A percentile compares a stretch with the other conserved stretches of the same genome.
Conservation (phyloP, 2,797 vertebrate genomes). For the Clarias laeviceps region DNA sequence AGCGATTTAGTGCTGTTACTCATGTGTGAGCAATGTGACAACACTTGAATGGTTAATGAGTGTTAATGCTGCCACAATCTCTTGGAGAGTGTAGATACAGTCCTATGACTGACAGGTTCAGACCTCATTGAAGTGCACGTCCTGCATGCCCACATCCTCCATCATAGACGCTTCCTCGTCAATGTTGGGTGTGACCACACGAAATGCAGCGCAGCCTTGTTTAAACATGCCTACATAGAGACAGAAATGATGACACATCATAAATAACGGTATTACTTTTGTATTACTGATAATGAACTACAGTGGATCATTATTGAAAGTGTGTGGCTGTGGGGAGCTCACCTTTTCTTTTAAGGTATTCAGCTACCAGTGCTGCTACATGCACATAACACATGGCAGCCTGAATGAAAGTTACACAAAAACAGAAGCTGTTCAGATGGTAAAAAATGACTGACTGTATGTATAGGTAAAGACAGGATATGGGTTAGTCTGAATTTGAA, state of each 20-base stretch:
- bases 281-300: neutral
- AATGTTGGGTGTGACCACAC: constrained; percentile 93
- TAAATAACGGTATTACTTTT: neutral
- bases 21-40: neutral
- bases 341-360: constrained; percentile 96
- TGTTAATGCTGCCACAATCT: neutral
- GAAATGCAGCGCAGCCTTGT: constrained; percentile 92
- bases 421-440: neutral
- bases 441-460: neutral
- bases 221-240: constrained; percentile 86
- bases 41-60: neutral
- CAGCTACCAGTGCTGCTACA: constrained; percentile 93
- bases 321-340: constrained; percentile 9
- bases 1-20: neutral
- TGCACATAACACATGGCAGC: constrained; percentile 98
- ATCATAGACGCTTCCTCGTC: constrained; percentile 98
- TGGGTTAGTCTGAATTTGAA: neutral
- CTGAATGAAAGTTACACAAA: constrained; percentile 65
- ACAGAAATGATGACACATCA: neutral
- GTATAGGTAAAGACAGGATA: constrained; percentile 7
- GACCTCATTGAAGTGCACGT: constrained; percentile 98
- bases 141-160: constrained; percentile 98
- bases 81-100: neutral
- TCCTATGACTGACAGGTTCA: neutral
- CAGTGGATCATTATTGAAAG: neutral